Percentiles rank a stretch among this genome's conserved stretches.
Conservation (phyloP, 2,797 vertebrate species). For the Decapterus maruadsi region DNA sequence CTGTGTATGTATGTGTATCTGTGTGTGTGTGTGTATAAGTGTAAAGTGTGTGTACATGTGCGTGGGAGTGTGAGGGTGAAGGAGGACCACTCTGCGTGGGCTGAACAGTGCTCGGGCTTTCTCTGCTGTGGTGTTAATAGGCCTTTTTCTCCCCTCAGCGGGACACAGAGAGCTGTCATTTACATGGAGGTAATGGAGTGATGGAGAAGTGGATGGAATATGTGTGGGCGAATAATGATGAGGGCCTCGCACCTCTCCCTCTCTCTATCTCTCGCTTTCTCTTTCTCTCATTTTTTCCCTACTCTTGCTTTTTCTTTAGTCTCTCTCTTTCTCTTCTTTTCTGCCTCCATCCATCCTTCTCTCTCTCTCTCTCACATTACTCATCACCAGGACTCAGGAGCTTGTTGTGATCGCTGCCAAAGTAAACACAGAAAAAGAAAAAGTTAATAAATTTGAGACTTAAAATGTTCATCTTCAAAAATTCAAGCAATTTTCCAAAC, state of each 20-base stretch:
- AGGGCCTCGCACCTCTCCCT: constrained; percentile 72
- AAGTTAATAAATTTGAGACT: too few relatives aligned
- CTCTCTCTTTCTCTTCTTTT: too few relatives aligned
- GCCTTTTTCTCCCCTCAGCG: constrained; percentile 82
- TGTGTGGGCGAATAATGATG: constrained; percentile 81
- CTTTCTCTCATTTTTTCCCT: neutral
- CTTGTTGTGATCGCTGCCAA: too few relatives aligned
- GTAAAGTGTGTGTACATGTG: constrained; percentile 48
- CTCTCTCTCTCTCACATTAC: too few relatives aligned
- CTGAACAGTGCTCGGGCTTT: constrained; percentile 78
- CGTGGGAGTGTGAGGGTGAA: constrained; percentile 82
- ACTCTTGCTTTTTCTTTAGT: too few relatives aligned
- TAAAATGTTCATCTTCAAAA: too few relatives aligned
- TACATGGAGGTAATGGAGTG: constrained; percentile 85
- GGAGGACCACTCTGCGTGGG: constrained; percentile 82
- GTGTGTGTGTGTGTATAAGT: constrained; percentile 39
- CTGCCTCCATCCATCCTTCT: too few relatives aligned
- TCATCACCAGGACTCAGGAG: too few relatives aligned
- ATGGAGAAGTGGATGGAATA: constrained; percentile 82
- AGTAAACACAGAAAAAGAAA: too few relatives aligned
- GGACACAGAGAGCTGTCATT: constrained; percentile 83
- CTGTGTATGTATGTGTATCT: constrained; percentile 36
- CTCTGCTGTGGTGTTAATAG: constrained; percentile 82
- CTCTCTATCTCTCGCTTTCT: constrained; percentile 57
- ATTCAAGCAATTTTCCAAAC: too few relatives aligned